Evolutionary conservation across 2,797 vertebrate species (phyloP).

Genomic region (Sebastes kiyomatsui): DNA sequence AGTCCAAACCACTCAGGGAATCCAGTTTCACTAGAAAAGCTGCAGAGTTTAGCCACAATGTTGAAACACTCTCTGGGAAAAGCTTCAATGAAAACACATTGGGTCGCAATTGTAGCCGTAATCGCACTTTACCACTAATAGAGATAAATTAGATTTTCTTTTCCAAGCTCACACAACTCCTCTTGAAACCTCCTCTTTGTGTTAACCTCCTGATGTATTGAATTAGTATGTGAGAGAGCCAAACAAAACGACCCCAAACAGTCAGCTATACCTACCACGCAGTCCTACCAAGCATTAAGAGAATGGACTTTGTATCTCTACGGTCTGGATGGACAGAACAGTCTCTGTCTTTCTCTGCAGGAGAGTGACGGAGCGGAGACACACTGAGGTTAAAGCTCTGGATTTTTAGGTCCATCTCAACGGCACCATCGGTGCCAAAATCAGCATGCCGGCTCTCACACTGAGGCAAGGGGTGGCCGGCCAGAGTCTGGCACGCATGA

Average conservation of each 20-base stretch:
- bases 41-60: not conserved
- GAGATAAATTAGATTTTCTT: not conserved
- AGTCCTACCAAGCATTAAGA: not conserved
- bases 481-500: constrained; percentile 26
- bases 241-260: not conserved
- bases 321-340: constrained; percentile 13
- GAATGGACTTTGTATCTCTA: not conserved
- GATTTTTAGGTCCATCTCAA: constrained; percentile 18
- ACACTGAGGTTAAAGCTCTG: not conserved
- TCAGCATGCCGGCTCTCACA: constrained; percentile 37
- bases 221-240: not conserved
- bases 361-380: not conserved
- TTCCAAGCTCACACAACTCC: not conserved
- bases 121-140: not conserved
- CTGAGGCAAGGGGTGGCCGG: constrained; percentile 1
- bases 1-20: not conserved
- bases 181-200: not conserved
- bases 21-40: not conserved
- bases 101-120: not conserved
- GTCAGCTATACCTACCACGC: not conserved
- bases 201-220: not conserved
- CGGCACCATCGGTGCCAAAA: constrained; percentile 30
- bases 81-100: not conserved
- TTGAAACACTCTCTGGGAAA: not conserved
- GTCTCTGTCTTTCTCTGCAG: constrained; percentile 25